Evolutionary conservation across 2,113 vertebrate genomes (phyloP).

Genomic region (Strix uralensis): DNA sequence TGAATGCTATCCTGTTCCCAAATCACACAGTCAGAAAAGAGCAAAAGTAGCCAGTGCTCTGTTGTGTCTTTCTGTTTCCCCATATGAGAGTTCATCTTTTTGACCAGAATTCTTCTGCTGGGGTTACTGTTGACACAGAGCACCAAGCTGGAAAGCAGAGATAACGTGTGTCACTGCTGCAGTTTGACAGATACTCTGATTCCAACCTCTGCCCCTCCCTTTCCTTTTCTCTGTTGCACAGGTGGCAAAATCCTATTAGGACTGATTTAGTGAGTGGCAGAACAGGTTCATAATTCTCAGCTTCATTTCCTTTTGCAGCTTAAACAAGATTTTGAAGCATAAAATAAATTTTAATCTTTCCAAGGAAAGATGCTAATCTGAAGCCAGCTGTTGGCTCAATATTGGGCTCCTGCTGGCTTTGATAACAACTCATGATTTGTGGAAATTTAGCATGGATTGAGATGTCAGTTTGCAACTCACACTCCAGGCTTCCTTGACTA

Average conservation of each 20-base stretch:
- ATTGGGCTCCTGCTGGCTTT: slow-evolving; percentile 32
- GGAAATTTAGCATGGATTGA: slow-evolving; percentile 45
- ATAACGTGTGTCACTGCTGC: not conserved
- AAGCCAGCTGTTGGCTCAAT: not conserved
- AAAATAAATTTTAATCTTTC: slow-evolving; percentile 52
- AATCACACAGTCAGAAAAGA: not conserved
- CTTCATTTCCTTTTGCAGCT: slow-evolving; percentile 13
- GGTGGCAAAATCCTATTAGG: not conserved
- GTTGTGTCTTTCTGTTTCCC: not conserved
- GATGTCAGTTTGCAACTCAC: not conserved
- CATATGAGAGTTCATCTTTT: not conserved
- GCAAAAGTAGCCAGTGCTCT: not conserved
- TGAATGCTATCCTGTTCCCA: not conserved
- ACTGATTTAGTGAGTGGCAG: slow-evolving; percentile 18
- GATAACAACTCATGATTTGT: slow-evolving; percentile 36
- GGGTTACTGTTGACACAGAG: not conserved
- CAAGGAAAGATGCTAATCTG: slow-evolving; percentile 52
- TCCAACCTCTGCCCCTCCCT: not conserved
- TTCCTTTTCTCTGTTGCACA: not conserved
- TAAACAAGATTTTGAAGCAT: slow-evolving; percentile 50
- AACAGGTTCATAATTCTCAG: not conserved
- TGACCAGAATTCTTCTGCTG: not conserved
- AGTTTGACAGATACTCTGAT: not conserved
- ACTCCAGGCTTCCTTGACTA: slow-evolving; percentile 21
- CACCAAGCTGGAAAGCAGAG: slow-evolving; percentile 29